Conservation (phyloP, 1,140 invertebrate genomes). For the Mamestra configurata region DNA sequence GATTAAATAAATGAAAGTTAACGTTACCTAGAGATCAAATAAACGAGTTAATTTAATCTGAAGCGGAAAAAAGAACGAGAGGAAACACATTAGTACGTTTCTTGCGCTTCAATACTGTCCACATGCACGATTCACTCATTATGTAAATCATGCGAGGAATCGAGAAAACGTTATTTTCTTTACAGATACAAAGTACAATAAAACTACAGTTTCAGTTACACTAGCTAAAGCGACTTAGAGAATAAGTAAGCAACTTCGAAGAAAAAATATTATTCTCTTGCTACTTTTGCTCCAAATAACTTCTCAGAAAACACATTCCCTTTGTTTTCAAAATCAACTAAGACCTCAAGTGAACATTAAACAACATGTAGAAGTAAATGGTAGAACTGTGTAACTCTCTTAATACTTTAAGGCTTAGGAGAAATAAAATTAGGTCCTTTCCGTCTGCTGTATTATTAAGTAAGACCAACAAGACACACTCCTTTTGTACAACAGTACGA, state of each 20-base stretch:
- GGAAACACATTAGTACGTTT: background rate
- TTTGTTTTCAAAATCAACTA: slow-evolving; percentile 13
- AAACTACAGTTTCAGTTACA: background rate
- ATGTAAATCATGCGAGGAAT: background rate
- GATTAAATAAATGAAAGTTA: background rate
- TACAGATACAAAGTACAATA: background rate
- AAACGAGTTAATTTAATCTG: background rate
- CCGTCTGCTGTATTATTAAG: background rate
- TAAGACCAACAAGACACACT: background rate
- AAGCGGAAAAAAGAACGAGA: background rate
- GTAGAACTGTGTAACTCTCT: slow-evolving; percentile 15
- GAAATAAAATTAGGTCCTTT: slow-evolving; percentile 36
- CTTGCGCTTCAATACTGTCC: background rate
- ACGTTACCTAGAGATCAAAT: background rate
- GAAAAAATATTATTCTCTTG: background rate
- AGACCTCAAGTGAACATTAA: slow-evolving; percentile 15
- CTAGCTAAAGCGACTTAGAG: no score
- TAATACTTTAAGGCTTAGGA: slow-evolving; percentile 11
- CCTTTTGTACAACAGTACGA: slow-evolving; percentile 40
- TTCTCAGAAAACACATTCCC: background rate
- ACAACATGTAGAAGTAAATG: slow-evolving; percentile 12
- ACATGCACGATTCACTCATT: background rate
- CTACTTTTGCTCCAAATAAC: background rate
- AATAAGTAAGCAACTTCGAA: background rate
- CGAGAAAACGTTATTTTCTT: background rate